Evolutionary conservation across 2,113 vertebrate genomes (phyloP).

Genomic region (Poeciliopsis turrubarensis): DNA sequence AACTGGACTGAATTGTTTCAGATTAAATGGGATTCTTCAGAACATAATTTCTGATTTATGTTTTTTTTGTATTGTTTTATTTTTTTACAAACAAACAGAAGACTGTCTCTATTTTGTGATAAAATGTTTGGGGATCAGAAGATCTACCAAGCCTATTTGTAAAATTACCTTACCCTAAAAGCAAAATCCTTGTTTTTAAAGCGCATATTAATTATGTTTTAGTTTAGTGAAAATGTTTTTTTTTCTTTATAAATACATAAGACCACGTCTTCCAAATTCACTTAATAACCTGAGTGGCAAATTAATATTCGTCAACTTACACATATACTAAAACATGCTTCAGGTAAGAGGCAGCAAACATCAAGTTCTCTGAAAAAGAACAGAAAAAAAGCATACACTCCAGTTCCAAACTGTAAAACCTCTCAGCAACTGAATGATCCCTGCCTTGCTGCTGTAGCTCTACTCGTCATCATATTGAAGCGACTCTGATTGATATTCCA

Average conservation of each 20-base stretch:
- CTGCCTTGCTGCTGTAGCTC: slow-evolving; percentile 49
- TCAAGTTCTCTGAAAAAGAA: slow-evolving; percentile 14
- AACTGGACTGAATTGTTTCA: too few relatives aligned
- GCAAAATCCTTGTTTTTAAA: too few relatives aligned
- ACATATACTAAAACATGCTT: slow-evolving; percentile 1
- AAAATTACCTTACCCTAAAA: too few relatives aligned
- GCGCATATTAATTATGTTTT: too few relatives aligned
- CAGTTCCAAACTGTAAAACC: slow-evolving; percentile 50
- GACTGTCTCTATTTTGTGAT: too few relatives aligned
- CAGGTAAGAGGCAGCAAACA: slow-evolving; percentile 8
- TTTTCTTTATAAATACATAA: neutral
- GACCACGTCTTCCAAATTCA: neutral
- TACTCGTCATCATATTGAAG: slow-evolving; percentile 65
- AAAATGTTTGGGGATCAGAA: too few relatives aligned
- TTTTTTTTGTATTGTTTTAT: too few relatives aligned
- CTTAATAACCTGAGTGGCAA: neutral
- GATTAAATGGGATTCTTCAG: too few relatives aligned
- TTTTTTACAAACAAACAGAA: too few relatives aligned
- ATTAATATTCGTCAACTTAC: neutral
- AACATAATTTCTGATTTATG: too few relatives aligned
- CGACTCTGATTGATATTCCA: slow-evolving; percentile 68
- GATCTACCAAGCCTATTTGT: too few relatives aligned
- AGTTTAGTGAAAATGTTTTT: too few relatives aligned
- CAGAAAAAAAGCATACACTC: slow-evolving; percentile 15
- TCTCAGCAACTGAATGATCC: slow-evolving; percentile 58